These are phyloP conservation scores for Galagoides demidoff DNA, from an alignment of 2,797 vertebrate species.

Conservation along the genomic window DNA sequence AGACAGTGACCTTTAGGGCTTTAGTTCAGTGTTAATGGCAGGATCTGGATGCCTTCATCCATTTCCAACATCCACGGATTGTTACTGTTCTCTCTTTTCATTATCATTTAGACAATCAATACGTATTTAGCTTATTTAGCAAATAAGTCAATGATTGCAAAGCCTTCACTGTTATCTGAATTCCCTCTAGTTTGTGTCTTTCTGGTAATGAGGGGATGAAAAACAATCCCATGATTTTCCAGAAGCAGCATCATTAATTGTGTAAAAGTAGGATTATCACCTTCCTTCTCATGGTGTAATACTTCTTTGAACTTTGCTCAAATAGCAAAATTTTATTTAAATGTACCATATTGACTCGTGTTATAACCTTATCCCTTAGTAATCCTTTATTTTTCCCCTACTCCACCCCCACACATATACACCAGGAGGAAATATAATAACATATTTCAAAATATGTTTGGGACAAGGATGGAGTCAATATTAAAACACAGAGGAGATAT, in stretches of 20 bases:
- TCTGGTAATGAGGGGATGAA: constrained; percentile 43
- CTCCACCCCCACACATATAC: neutral
- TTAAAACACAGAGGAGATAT: neutral
- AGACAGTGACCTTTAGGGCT: constrained; percentile 2
- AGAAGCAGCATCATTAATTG: constrained; percentile 10
- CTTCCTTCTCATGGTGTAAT: neutral
- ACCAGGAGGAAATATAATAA: neutral
- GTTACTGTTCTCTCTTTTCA: constrained; percentile 35
- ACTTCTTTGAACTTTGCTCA: neutral
- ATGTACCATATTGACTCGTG: neutral
- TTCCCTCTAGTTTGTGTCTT: constrained; percentile 15
- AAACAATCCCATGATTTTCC: constrained; percentile 10
- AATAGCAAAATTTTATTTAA: neutral
- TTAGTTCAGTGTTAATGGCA: constrained; percentile 41
- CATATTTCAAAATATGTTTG: neutral
- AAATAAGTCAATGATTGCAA: constrained; percentile 49
- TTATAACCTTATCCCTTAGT: neutral
- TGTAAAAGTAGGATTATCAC: neutral
- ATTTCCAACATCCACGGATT: neutral
- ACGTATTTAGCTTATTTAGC: constrained; percentile 59
- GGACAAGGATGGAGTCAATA: neutral
- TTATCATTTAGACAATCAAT: constrained; percentile 68
- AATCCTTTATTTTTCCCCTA: neutral
- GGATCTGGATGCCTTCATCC: neutral
- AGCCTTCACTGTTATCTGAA: constrained; percentile 37